These are phyloP conservation scores for Stegodyphus mimosarum DNA, from an alignment of 1,140 invertebrate species.

Conservation along the genomic window DNA sequence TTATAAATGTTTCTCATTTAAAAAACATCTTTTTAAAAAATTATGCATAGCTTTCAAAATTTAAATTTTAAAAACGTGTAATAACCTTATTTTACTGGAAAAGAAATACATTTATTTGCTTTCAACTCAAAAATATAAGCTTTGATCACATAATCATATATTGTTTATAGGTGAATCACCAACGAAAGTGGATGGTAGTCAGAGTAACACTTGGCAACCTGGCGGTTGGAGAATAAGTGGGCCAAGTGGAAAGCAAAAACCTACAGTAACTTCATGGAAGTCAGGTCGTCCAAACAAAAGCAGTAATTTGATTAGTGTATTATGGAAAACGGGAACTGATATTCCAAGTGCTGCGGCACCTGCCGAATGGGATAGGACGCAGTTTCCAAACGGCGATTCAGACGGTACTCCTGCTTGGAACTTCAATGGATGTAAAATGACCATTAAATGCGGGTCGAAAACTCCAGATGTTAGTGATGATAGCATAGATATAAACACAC, in stretches of 20 bases:
- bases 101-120: no score
- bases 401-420: conserved; percentile 3
- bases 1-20: no score
- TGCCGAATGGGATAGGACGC: conserved; percentile 13
- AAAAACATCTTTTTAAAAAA: no score
- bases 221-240: conserved; percentile 8
- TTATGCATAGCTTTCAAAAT: no score
- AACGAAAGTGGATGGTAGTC: no score
- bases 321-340: conserved; percentile 24
- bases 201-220: not conserved
- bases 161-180: no score
- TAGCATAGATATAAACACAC: not conserved
- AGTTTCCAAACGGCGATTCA: conserved; percentile 2
- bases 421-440: conserved; percentile 40
- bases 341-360: not conserved
- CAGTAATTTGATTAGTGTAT: conserved; percentile 40
- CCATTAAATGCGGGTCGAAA: conserved; percentile 24
- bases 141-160: no score
- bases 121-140: no score
- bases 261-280: conserved; percentile 15
- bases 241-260: not conserved
- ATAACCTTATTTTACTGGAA: no score
- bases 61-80: no score
- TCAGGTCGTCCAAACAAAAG: conserved; percentile 2
- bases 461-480: conserved; percentile 30